Evolutionary conservation across 2,113 vertebrate genomes (phyloP).

Genomic region (Monarcha castaneiventris): DNA sequence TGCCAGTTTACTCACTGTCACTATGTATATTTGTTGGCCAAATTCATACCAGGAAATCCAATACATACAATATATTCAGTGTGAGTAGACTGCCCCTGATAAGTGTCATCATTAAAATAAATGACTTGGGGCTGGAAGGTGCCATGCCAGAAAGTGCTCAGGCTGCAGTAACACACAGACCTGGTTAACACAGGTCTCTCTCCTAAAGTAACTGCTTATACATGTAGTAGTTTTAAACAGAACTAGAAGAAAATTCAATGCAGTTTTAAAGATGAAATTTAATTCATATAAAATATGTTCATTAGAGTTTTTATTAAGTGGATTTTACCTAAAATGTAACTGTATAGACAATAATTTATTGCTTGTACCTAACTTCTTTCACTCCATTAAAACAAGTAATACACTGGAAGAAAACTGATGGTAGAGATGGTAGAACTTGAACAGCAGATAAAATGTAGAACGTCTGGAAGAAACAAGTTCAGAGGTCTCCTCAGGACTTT

Average conservation of each 20-base stretch:
- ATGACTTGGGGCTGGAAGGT: not conserved
- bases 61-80: not conserved
- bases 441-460: not conserved
- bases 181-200: not conserved
- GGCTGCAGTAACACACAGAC: not conserved
- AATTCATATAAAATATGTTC: not conserved
- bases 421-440: not conserved
- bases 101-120: not conserved
- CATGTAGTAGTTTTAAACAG: not conserved
- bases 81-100: not conserved
- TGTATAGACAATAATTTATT: not conserved
- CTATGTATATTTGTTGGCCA: not conserved
- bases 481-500: not conserved
- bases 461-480: not conserved
- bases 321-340: not conserved
- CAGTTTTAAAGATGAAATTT: not conserved
- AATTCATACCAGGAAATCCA: not conserved
- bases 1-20: slow-evolving; percentile 23
- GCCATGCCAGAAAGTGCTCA: not conserved
- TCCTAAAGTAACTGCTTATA: not conserved
- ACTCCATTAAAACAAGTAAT: not conserved
- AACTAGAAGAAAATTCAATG: not conserved
- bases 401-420: not conserved
- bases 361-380: not conserved
- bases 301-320: not conserved